Percentiles rank a stretch among this genome's conserved stretches.
These are phyloP conservation scores for Aleiodes sp. DNA, from an alignment of 1,140 invertebrate genomes.

Conservation along the genomic window DNA sequence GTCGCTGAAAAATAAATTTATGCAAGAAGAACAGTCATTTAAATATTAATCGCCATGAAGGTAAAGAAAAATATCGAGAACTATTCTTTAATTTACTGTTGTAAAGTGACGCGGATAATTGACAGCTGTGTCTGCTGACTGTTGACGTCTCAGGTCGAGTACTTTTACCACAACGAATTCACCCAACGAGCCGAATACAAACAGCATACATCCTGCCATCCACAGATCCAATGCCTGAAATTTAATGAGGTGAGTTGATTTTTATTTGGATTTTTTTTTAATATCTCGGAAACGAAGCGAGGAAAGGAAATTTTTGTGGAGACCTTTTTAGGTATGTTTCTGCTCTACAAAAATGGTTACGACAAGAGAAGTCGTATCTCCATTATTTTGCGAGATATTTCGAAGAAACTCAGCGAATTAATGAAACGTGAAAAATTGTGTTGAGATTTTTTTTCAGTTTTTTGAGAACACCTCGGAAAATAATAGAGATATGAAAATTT, in stretches of 20 bases:
- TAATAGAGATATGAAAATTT: no score
- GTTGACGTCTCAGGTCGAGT: conserved; percentile 76
- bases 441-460: no score
- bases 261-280: background rate
- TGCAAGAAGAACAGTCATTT: background rate
- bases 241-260: background rate
- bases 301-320: no score
- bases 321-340: no score
- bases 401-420: no score
- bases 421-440: no score
- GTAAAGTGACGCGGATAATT: conserved; percentile 67
- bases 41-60: background rate
- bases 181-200: conserved; percentile 83
- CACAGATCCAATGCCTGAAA: conserved; percentile 81
- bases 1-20: conserved; percentile 62
- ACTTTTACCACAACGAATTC: conserved; percentile 89
- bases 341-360: no score
- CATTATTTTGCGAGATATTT: no score
- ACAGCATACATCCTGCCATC: conserved; percentile 89
- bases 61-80: conserved; percentile 14
- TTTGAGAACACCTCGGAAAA: no score
- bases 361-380: no score
- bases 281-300: background rate
- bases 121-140: conserved; percentile 59
- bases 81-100: conserved; percentile 65